Percentiles rank a stretch among this genome's conserved stretches.
Conservation (phyloP, 2,888 invertebrate genomes). For the Scaptomyza parva region DNA sequence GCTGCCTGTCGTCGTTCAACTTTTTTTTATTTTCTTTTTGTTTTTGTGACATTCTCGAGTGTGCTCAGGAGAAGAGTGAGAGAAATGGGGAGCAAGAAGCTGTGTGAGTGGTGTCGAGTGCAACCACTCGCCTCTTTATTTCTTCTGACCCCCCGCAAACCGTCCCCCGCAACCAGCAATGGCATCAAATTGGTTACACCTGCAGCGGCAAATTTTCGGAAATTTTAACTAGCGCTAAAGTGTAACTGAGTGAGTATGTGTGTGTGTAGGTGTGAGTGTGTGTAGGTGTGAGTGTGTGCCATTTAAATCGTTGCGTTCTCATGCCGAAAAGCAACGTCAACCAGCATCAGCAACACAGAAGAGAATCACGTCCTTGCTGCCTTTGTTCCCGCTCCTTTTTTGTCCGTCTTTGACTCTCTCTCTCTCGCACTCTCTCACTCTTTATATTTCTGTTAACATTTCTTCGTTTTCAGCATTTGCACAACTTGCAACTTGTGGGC, state of each 20-base stretch:
- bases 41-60: slow-evolving; percentile 46
- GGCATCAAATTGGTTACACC: slow-evolving; percentile 69
- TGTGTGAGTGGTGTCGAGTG: slow-evolving; percentile 25
- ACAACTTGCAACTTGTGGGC: slow-evolving; percentile 69
- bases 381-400: slow-evolving; percentile 42
- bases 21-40: slow-evolving; percentile 8
- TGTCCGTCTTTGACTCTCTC: slow-evolving; percentile 43
- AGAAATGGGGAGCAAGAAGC: neutral
- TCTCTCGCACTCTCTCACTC: too few species aligned
- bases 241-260: slow-evolving; percentile 14
- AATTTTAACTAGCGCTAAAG: slow-evolving; percentile 70
- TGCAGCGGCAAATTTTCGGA: slow-evolving; percentile 68
- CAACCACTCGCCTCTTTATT: slow-evolving; percentile 5
- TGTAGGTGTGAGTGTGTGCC: slow-evolving; percentile 20
- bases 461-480: slow-evolving; percentile 74
- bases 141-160: too few species aligned
- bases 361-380: slow-evolving; percentile 36
- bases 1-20: slow-evolving; percentile 16
- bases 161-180: slow-evolving; percentile 25
- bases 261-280: neutral
- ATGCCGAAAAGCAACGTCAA: slow-evolving; percentile 61
- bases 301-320: slow-evolving; percentile 60
- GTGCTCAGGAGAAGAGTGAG: neutral
- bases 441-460: slow-evolving; percentile 38
- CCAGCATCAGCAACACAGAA: slow-evolving; percentile 32